Percentiles rank a stretch among this genome's conserved stretches.
These are phyloP conservation scores for Trissonchulus latispiculum DNA, from an alignment of 2,888 invertebrate genomes.

Conservation along the genomic window DNA sequence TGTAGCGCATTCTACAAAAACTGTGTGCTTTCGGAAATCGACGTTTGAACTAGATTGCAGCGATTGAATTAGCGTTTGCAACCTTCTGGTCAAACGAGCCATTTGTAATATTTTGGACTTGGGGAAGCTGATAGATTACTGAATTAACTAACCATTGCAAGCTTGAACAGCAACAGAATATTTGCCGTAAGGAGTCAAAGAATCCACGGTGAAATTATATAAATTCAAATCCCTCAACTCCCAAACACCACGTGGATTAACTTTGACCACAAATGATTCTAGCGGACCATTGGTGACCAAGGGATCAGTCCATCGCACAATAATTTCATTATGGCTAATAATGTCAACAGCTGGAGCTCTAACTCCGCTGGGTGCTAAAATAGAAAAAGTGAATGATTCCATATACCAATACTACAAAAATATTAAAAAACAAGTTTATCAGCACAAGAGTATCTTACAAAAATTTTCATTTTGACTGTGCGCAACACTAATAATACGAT, in stretches of 20 bases:
- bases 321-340: background rate
- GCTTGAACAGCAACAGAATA: background rate
- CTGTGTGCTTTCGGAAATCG: no score
- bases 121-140: no score
- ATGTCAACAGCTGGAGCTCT: background rate
- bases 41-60: no score
- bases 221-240: background rate
- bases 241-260: background rate
- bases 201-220: background rate
- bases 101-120: no score
- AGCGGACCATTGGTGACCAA: background rate
- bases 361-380: constrained; percentile 10
- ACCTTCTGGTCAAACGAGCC: no score
- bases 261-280: background rate
- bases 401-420: no score
- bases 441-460: no score
- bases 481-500: background rate
- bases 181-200: background rate
- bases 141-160: no score
- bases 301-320: background rate
- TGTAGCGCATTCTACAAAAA: no score
- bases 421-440: no score
- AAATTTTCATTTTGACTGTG: background rate
- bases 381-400: background rate
- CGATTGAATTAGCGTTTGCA: no score